Evolutionary conservation across 1,140 invertebrate genomes (phyloP).

Genomic region (Meloidogyne floridensis): DNA sequence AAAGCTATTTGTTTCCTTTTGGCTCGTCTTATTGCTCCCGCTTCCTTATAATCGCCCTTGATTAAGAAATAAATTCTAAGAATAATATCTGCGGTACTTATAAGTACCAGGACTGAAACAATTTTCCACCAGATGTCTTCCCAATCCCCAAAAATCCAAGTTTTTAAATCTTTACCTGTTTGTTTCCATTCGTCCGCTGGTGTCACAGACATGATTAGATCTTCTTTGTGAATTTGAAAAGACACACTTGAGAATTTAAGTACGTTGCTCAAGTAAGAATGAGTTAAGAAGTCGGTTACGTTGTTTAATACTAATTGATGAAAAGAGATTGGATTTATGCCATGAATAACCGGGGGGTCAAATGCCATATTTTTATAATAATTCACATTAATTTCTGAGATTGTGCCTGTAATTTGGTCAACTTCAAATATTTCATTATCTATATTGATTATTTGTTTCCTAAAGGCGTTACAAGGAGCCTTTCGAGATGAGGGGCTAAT

Average conservation of each 20-base stretch:
- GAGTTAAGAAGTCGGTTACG: not conserved
- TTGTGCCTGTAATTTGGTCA: not conserved
- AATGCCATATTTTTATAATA: not conserved
- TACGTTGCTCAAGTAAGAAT: not conserved
- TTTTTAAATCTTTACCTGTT: not conserved
- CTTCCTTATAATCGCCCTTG: not conserved
- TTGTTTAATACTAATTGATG: not conserved
- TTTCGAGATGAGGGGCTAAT: not conserved
- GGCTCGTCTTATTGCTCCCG: not conserved
- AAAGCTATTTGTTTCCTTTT: not conserved
- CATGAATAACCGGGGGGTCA: not conserved
- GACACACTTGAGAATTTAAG: not conserved
- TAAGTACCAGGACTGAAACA: not conserved
- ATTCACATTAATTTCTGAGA: not conserved
- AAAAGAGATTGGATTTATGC: not conserved
- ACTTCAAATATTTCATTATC: not conserved
- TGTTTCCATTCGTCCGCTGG: slow-evolving; percentile 11
- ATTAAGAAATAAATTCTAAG: slow-evolving; percentile 8
- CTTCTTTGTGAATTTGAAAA: not conserved
- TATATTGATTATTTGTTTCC: not conserved
- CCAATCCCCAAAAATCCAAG: not conserved
- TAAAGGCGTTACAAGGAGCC: not conserved
- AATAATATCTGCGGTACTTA: not conserved
- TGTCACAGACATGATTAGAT: not conserved
- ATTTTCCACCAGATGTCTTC: not conserved